Percentiles rank a stretch among this genome's conserved stretches.
Evolutionary conservation across 2,888 invertebrate genomes (phyloP).

Genomic region (Campoletis raptor): DNA sequence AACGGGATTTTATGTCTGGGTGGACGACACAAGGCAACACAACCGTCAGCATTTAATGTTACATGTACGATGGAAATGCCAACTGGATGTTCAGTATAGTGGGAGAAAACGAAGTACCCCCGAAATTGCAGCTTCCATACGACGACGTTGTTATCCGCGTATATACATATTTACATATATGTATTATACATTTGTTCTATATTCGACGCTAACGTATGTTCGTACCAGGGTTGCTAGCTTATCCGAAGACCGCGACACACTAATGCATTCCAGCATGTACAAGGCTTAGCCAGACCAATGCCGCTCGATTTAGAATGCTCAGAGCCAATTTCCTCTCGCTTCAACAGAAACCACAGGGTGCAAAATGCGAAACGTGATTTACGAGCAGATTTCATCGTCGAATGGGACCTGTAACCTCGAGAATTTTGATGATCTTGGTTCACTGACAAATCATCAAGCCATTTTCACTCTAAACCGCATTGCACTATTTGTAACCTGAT

Average conservation of each 20-base stretch:
- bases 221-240: conserved; percentile 37
- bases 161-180: neutral
- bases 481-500: neutral
- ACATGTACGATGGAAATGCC: conserved; percentile 32
- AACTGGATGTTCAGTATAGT: conserved; percentile 16
- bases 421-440: conserved; percentile 26
- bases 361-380: conserved; percentile 41
- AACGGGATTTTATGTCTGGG: conserved; percentile 3
- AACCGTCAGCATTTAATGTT: conserved; percentile 18
- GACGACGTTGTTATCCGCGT: conserved; percentile 15
- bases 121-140: conserved; percentile 33
- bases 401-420: conserved; percentile 12
- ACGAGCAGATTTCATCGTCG: conserved; percentile 22
- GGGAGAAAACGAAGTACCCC: conserved; percentile 27
- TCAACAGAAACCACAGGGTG: conserved; percentile 37
- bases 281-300: conserved; percentile 36
- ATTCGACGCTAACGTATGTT: conserved; percentile 18
- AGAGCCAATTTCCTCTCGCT: conserved; percentile 64
- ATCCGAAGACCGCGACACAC: conserved; percentile 57
- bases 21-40: neutral
- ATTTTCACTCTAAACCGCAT: neutral
- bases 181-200: conserved; percentile 22
- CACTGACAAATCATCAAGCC: conserved; percentile 30
- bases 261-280: conserved; percentile 57
- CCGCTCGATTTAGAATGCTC: conserved; percentile 62